Percentiles rank a stretch among this genome's conserved stretches.
Conservation (phyloP, 1,140 invertebrate genomes). For the Heliconius hewitsoni region DNA sequence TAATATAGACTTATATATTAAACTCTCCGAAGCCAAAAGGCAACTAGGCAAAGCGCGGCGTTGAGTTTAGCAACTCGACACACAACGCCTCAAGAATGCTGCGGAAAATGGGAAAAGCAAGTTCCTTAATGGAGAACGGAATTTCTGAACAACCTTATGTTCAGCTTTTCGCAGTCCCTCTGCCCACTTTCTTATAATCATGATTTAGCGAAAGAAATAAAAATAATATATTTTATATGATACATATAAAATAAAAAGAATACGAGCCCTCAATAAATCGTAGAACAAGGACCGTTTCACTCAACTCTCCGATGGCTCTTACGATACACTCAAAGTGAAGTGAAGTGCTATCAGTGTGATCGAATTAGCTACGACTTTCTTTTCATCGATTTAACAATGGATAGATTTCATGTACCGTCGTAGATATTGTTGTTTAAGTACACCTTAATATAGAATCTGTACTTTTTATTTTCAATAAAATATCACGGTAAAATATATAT, state of each 20-base stretch:
- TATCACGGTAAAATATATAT: too few relatives aligned
- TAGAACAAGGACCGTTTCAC: constrained; percentile 12
- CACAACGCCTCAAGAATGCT: too few relatives aligned
- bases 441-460: neutral
- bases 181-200: neutral
- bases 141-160: too few relatives aligned
- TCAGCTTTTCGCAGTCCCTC: too few relatives aligned
- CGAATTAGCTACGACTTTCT: constrained; percentile 18
- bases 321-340: neutral
- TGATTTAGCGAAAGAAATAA: neutral
- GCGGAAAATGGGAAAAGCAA: too few relatives aligned
- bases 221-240: neutral
- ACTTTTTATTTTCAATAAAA: neutral
- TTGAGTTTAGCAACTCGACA: too few relatives aligned
- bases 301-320: constrained; percentile 17
- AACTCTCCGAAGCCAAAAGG: too few relatives aligned
- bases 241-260: neutral
- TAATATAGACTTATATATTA: too few relatives aligned
- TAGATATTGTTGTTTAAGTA: neutral
- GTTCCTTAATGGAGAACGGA: too few relatives aligned
- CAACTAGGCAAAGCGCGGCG: too few relatives aligned
- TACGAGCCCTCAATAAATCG: neutral
- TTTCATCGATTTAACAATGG: neutral
- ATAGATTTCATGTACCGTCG: neutral
- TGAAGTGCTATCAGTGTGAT: constrained; percentile 11